Evolutionary conservation across 2,113 vertebrate species (phyloP).

Genomic region (Casuarius casuarius): DNA sequence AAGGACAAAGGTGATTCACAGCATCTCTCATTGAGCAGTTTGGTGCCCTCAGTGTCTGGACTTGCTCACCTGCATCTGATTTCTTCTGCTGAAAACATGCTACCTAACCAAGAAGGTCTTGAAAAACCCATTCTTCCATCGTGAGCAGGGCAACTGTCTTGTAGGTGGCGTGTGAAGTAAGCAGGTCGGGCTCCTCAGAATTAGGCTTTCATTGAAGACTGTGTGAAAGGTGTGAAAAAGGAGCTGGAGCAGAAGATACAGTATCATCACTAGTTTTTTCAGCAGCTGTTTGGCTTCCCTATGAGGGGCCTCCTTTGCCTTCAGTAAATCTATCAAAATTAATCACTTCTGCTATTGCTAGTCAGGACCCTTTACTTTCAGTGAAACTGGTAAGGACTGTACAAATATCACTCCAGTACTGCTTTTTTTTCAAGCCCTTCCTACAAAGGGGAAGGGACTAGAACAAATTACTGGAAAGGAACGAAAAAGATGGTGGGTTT

Average conservation of each 20-base stretch:
- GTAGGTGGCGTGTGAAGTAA: not conserved
- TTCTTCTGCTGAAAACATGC: not conserved
- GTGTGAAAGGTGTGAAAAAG: not conserved
- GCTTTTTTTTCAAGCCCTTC: not conserved
- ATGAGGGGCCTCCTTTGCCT: not conserved
- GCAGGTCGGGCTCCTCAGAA: not conserved
- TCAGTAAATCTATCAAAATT: not conserved
- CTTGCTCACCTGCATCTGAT: rapidly evolving
- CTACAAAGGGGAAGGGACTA: not conserved
- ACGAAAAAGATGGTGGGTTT: not conserved
- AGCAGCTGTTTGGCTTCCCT: not conserved
- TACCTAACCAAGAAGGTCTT: not conserved
- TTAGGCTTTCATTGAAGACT: not conserved
- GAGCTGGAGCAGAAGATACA: not conserved
- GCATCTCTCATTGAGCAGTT: not conserved
- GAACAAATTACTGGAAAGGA: not conserved
- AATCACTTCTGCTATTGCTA: not conserved
- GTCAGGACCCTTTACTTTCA: not conserved
- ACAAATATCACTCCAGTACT: not conserved
- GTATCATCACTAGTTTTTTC: not conserved
- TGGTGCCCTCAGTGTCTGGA: not conserved
- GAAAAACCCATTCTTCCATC: not conserved
- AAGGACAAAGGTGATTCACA: not conserved
- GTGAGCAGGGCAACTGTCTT: not conserved
- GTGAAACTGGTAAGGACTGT: not conserved